Percentiles rank a stretch among this genome's conserved stretches.
Conservation (phyloP, 1,140 invertebrate species). For the Aphaenogaster ashmeadi region DNA sequence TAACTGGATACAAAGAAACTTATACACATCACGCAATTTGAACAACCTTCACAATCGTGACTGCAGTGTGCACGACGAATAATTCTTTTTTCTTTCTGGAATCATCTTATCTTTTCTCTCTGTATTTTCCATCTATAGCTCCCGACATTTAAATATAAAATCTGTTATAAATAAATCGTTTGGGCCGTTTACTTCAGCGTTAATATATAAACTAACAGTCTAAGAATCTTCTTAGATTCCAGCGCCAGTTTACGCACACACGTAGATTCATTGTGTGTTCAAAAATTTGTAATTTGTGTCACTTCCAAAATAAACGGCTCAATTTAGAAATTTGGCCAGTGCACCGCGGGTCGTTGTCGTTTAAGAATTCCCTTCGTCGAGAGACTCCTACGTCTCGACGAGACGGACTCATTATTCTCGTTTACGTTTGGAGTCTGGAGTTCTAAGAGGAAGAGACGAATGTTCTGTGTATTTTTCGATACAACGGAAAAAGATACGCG, state of each 20-base stretch:
- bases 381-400: constrained; percentile 17
- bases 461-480: constrained; percentile 26
- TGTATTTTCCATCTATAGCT: no score
- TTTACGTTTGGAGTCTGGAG: background rate
- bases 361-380: background rate
- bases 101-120: background rate
- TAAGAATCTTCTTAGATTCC: background rate
- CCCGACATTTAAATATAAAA: background rate
- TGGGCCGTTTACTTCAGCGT: background rate
- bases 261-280: background rate
- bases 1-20: background rate
- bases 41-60: background rate
- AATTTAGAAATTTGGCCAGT: constrained; percentile 39
- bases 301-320: constrained; percentile 50
- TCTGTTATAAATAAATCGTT: background rate
- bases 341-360: constrained; percentile 1
- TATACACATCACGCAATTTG: background rate
- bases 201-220: background rate
- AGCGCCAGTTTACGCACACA: background rate
- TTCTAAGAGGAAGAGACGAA: constrained; percentile 6
- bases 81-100: background rate
- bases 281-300: constrained; percentile 8
- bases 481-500: background rate
- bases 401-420: constrained; percentile 36
- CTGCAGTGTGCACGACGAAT: background rate